Conservation (phyloP, 53 echinoderm and acorn worm species). For the Hippasteria phrygiana region DNA sequence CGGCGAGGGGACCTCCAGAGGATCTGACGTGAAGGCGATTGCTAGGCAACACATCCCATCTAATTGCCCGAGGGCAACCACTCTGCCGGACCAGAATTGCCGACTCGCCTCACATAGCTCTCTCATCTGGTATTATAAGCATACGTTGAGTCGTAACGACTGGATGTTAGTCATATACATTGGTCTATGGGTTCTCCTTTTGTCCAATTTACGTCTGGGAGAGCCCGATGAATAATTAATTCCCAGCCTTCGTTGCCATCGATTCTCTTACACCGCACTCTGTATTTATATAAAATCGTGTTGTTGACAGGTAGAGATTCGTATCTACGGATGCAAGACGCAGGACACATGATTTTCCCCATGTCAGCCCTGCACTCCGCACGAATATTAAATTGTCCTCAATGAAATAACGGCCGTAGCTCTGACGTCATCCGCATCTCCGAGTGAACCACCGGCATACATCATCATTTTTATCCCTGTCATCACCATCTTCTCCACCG, state of each 20-base stretch:
- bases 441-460: constrained; percentile 31
- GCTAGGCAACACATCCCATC: constrained; percentile 48
- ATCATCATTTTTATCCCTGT: background rate
- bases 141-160: background rate
- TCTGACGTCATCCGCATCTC: constrained; percentile 51
- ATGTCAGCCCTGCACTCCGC: background rate
- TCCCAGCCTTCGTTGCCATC: constrained; percentile 7
- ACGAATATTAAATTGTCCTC: constrained; percentile 43
- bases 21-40: constrained; percentile 49
- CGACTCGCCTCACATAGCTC: constrained; percentile 1
- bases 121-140: constrained; percentile 25
- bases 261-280: background rate
- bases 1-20: background rate
- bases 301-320: constrained; percentile 5
- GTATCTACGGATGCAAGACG: background rate
- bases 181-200: background rate
- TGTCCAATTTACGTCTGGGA: background rate
- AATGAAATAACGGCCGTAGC: constrained; percentile 5
- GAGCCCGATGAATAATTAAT: constrained; percentile 53
- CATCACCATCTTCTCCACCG: background rate
- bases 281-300: background rate
- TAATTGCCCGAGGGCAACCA: constrained; percentile 28
- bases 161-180: background rate
- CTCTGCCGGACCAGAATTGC: background rate
- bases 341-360: background rate